These are phyloP conservation scores for Xanthostigma xanthostigma DNA, from an alignment of 2,888 invertebrate genomes.

Conservation along the genomic window DNA sequence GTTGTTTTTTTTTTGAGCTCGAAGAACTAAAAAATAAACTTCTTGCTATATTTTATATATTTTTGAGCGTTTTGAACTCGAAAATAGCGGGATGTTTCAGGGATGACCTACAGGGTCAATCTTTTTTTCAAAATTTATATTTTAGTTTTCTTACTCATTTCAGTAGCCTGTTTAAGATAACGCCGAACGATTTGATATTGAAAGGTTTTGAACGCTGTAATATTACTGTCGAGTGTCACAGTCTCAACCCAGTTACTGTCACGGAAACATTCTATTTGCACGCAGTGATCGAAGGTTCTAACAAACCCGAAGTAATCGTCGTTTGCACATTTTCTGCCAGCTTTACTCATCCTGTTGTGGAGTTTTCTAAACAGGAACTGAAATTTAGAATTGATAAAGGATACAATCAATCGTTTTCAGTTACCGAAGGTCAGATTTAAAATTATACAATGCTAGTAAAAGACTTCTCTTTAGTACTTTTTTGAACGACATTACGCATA, in stretches of 20 bases:
- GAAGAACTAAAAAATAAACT: too few relatives aligned
- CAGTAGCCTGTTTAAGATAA: not conserved
- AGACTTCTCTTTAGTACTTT: too few relatives aligned
- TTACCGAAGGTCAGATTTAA: not conserved
- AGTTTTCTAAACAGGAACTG: conserved; percentile 32
- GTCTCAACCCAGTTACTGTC: conserved; percentile 27
- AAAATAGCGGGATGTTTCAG: too few relatives aligned
- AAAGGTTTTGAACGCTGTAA: conserved; percentile 26
- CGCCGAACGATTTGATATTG: not conserved
- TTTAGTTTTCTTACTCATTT: not conserved
- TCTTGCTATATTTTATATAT: too few relatives aligned
- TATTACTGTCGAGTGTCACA: conserved; percentile 27
- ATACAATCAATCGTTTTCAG: conserved; percentile 12
- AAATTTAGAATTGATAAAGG: conserved; percentile 36
- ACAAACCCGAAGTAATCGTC: conserved; percentile 36
- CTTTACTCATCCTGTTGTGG: conserved; percentile 42
- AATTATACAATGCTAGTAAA: not conserved
- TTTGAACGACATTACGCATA: too few relatives aligned
- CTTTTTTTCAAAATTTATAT: too few relatives aligned
- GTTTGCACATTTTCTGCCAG: conserved; percentile 35
- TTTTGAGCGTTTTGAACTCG: too few relatives aligned
- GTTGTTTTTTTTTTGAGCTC: too few relatives aligned
- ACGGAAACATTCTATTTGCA: conserved; percentile 43
- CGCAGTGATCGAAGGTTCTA: conserved; percentile 36
- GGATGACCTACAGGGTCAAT: too few relatives aligned